Evolutionary conservation across 2,888 invertebrate species (phyloP), one percentile per base, ranked within the genome.

Genomic region (Gasteruption jaculator): DNA sequence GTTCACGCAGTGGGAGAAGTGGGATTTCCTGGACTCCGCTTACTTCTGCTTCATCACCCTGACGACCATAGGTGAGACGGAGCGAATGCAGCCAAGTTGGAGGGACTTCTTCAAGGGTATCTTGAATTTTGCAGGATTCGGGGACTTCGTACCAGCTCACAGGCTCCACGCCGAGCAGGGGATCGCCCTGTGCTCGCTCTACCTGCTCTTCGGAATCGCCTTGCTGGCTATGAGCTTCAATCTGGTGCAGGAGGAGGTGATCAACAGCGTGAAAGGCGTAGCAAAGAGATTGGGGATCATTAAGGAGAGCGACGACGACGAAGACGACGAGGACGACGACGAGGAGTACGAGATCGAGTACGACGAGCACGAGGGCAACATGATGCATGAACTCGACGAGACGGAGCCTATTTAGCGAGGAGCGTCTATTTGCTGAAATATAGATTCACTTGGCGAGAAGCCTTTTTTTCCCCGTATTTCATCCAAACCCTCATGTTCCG

Each of bases 211-310:
- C 68, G 95, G 95, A 5, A 95, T 95, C 62, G 91, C 94, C 0
- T 73, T 95, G 31, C 74, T 95, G 50, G 94, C 94, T 19, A 96
- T 95, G 95, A 91, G 91, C 59, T 95, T 95, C 73, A 95, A 95
- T 76, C 74, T 95, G 63, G 93, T 95, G 30, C 94, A 93, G 70
- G 92, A 92, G 65, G 91, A 93, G 71, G 91, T 93, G 7, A 88
- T 91, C 49, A 86, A 85, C 45, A 88, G 87, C 62, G 91, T 92
- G 4, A 90, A 91, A 58, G 80, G 83, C 46, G 83, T 93, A 6
- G 93, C 91, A 15, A 86, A 85, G 55, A 81, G 85, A 43, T 77
- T 93, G 41, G 93, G 92, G 29, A 92, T 93, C 66, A 83, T 93
- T 55, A 91, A 91, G 66, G 83, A 86, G 45, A 79, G 80, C 15